phyloP scores from a whole-genome alignment of 2,113 vertebrate genomes.

The Calypte anna region DNA sequence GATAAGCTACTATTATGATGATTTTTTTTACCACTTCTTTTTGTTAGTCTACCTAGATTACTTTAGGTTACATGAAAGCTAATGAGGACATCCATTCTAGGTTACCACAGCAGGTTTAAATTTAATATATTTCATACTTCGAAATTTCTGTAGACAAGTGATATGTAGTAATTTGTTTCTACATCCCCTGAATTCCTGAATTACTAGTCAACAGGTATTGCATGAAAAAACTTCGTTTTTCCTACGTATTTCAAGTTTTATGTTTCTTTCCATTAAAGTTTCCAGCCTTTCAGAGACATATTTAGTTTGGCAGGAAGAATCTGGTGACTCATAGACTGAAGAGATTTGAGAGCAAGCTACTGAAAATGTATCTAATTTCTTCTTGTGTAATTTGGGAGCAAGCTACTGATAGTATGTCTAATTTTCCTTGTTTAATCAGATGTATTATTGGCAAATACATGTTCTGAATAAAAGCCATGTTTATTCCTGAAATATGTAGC shows the following conservation, averaged over 20 bases:
- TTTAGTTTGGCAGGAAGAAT: constrained; percentile 84
- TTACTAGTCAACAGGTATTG: constrained; percentile 78
- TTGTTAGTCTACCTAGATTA: not conserved
- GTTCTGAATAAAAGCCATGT: constrained; percentile 63
- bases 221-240: constrained; percentile 76
- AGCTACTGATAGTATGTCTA: constrained; percentile 78
- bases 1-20: not conserved
- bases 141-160: constrained; percentile 11
- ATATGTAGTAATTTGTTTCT: constrained; percentile 37
- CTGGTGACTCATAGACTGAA: constrained; percentile 82
- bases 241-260: constrained; percentile 80
- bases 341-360: constrained; percentile 86
- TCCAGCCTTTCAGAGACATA: constrained; percentile 83
- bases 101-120: not conserved
- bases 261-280: constrained; percentile 84
- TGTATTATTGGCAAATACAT: constrained; percentile 70
- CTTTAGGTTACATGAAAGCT: not conserved
- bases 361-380: constrained; percentile 85
- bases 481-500: constrained; percentile 65
- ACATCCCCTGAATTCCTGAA: constrained; percentile 69
- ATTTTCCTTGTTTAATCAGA: constrained; percentile 76
- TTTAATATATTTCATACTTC: not conserved
- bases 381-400: constrained; percentile 78
- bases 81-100: not conserved
- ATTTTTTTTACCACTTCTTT: not conserved